These are phyloP conservation scores for Sicus ferrugineus DNA, from an alignment of 2,888 invertebrate genomes.

Conservation along the genomic window DNA sequence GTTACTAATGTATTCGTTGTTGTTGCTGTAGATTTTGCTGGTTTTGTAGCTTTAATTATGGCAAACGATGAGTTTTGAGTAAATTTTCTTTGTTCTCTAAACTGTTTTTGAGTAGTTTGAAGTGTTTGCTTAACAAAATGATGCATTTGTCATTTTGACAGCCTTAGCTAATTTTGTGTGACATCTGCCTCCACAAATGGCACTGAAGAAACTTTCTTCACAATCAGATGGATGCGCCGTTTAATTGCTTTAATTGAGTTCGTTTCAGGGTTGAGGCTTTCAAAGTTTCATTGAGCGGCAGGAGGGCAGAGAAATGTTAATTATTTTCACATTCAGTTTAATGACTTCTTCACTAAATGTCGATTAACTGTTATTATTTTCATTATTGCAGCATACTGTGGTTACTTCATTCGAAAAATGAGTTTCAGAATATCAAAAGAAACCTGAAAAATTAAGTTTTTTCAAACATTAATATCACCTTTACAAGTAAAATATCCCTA, in stretches of 20 bases:
- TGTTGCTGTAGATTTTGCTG: background rate
- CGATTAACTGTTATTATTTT: background rate
- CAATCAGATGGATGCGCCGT: conserved; percentile 15
- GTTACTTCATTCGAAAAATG: no score
- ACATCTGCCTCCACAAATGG: background rate
- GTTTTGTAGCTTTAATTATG: conserved; percentile 6
- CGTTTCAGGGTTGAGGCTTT: background rate
- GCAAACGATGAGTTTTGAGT: conserved; percentile 16
- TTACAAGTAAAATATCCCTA: no score
- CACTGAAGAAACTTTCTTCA: conserved; percentile 14
- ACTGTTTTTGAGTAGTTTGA: conserved; percentile 5
- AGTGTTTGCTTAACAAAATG: conserved; percentile 30
- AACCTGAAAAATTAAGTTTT: no score
- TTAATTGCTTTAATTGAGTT: conserved; percentile 25
- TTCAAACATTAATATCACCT: no score
- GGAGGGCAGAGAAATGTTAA: conserved; percentile 44
- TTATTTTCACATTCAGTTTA: conserved; percentile 55
- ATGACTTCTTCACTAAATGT: conserved; percentile 39
- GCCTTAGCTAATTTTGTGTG: conserved; percentile 13
- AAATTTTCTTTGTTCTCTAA: conserved; percentile 43
- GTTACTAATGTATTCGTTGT: background rate
- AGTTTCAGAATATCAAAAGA: no score
- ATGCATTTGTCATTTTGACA: conserved; percentile 30
- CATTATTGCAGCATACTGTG: no score
- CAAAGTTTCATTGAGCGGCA: background rate